Percentiles rank a stretch among this genome's conserved stretches.
These are phyloP conservation scores for Ptilonorhynchus violaceus DNA, from an alignment of 2,113 vertebrate genomes.

Conservation along the genomic window DNA sequence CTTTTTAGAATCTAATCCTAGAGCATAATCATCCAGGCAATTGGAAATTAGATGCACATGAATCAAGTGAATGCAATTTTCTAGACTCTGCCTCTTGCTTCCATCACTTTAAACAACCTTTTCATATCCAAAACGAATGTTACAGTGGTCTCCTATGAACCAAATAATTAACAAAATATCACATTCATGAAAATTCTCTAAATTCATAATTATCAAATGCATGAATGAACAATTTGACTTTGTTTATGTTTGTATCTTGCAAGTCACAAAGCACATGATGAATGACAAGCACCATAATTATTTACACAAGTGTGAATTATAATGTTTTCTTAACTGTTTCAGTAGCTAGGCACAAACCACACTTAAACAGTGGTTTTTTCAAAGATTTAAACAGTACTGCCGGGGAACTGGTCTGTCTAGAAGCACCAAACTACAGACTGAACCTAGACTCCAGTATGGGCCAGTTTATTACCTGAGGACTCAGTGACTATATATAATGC, in stretches of 20 bases:
- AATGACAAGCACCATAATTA: neutral
- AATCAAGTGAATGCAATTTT: neutral
- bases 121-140: neutral
- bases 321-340: neutral
- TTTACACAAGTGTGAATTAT: neutral
- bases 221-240: neutral
- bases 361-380: neutral
- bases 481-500: neutral
- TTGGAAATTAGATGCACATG: neutral
- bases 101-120: neutral
- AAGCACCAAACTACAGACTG: neutral
- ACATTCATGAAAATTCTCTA: neutral
- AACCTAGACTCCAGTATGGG: neutral
- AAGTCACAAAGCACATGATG: neutral
- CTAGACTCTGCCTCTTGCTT: neutral
- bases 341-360: neutral
- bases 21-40: neutral
- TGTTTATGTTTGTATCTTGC: neutral
- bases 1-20: neutral
- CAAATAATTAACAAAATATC: neutral
- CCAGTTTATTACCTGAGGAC: neutral
- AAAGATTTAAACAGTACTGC: neutral
- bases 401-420: neutral
- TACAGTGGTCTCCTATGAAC: neutral
- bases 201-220: accelerated